These are phyloP conservation scores for Atopsyche davidsoni DNA, from an alignment of 1,140 invertebrate species.

Conservation along the genomic window DNA sequence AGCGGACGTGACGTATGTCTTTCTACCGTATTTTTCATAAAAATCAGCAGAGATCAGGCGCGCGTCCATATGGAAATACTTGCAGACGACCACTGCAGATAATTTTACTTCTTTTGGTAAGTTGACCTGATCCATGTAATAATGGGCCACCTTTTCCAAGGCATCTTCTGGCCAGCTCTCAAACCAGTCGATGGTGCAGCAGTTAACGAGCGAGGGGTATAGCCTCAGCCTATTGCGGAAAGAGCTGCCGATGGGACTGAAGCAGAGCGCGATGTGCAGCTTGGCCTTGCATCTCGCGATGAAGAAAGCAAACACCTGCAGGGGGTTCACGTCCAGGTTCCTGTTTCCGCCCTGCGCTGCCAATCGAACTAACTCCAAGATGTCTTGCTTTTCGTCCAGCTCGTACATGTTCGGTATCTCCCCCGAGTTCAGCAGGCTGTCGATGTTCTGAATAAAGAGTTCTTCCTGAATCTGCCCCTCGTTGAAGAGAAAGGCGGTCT, in stretches of 20 bases:
- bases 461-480: constrained; percentile 87
- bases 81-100: constrained; percentile 70
- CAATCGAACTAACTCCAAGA: constrained; percentile 69
- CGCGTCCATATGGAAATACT: constrained; percentile 80
- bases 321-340: constrained; percentile 72
- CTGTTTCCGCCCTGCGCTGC: constrained; percentile 73
- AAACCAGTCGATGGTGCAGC: constrained; percentile 95
- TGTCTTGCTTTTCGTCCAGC: constrained; percentile 83
- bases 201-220: constrained; percentile 88
- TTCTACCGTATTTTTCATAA: constrained; percentile 58
- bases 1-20: constrained; percentile 85
- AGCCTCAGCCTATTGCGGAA: constrained; percentile 75
- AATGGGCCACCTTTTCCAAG: constrained; percentile 83
- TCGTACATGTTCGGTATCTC: constrained; percentile 87
- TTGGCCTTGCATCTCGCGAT: constrained; percentile 79
- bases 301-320: constrained; percentile 79
- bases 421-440: constrained; percentile 83
- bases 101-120: constrained; percentile 61
- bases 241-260: constrained; percentile 82
- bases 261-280: constrained; percentile 82
- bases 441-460: constrained; percentile 81
- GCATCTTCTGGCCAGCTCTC: constrained; percentile 91
- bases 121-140: constrained; percentile 73
- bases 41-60: constrained; percentile 59
- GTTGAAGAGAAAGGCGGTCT: constrained; percentile 77